phyloP scores from a whole-genome alignment of 2,888 invertebrate species.

The Drosophila meridionalis region DNA sequence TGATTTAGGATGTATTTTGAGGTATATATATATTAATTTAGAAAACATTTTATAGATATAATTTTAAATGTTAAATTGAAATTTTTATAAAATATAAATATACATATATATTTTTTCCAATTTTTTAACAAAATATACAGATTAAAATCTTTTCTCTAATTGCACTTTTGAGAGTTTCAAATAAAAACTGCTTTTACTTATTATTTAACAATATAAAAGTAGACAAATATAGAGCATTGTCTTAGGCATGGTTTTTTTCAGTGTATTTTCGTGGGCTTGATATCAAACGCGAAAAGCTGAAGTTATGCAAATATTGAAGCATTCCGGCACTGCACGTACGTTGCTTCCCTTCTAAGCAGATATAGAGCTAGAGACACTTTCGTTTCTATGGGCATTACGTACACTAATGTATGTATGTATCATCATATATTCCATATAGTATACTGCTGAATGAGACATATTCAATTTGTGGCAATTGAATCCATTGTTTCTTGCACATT shows the following conservation, averaged over 20 bases:
- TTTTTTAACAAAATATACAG: no score
- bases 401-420: neutral
- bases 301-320: constrained; percentile 55
- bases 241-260: neutral
- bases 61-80: no score
- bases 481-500: constrained; percentile 1
- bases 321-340: constrained; percentile 46
- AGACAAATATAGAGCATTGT: no score
- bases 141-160: neutral
- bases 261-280: neutral
- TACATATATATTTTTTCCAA: no score
- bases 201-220: neutral
- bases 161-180: neutral
- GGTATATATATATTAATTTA: no score
- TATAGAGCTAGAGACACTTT: neutral
- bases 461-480: constrained; percentile 11
- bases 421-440: constrained; percentile 14
- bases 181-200: neutral
- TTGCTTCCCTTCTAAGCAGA: constrained; percentile 13
- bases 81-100: no score
- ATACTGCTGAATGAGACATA: constrained; percentile 10
- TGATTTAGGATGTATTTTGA: no score
- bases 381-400: constrained; percentile 2
- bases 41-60: no score
- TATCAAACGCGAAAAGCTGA: constrained; percentile 22